phyloP scores from a whole-genome alignment of 2,113 vertebrate genomes.

The Clarias batrachus region DNA sequence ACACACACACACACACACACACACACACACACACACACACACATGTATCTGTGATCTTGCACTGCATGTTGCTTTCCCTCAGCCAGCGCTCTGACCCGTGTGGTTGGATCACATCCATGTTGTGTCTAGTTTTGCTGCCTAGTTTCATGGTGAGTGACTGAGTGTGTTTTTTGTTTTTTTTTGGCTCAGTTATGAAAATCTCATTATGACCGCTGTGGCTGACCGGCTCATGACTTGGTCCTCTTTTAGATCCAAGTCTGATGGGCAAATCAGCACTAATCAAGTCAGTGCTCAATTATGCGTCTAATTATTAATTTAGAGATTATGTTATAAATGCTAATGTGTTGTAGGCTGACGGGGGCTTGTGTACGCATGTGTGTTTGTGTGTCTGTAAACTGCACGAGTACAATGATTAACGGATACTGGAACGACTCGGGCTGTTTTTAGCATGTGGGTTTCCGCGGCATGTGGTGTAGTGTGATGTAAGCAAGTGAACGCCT shows the following conservation, averaged over 20 bases:
- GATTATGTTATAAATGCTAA: slow-evolving; percentile 8
- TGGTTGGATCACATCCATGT: slow-evolving; percentile 33
- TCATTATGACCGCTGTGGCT: slow-evolving; percentile 29
- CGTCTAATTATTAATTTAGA: slow-evolving; percentile 24
- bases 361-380: not conserved
- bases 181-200: slow-evolving; percentile 22
- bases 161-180: not conserved
- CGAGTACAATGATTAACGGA: not conserved
- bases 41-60: not conserved
- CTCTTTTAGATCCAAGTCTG: not conserved
- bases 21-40: too few relatives aligned
- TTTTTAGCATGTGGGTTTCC: slow-evolving; percentile 15
- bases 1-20: too few relatives aligned
- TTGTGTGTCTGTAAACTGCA: not conserved
- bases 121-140: slow-evolving; percentile 34
- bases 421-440: not conserved
- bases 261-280: slow-evolving; percentile 1
- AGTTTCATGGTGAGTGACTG: slow-evolving; percentile 17
- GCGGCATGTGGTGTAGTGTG: not conserved
- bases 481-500: slow-evolving; percentile 1
- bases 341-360: not conserved
- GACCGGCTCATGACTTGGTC: not conserved
- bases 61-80: slow-evolving; percentile 9
- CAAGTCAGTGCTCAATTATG: slow-evolving; percentile 9
- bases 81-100: slow-evolving; percentile 15